phyloP scores from a whole-genome alignment of 2,888 invertebrate species.

The Andrena marginata region DNA sequence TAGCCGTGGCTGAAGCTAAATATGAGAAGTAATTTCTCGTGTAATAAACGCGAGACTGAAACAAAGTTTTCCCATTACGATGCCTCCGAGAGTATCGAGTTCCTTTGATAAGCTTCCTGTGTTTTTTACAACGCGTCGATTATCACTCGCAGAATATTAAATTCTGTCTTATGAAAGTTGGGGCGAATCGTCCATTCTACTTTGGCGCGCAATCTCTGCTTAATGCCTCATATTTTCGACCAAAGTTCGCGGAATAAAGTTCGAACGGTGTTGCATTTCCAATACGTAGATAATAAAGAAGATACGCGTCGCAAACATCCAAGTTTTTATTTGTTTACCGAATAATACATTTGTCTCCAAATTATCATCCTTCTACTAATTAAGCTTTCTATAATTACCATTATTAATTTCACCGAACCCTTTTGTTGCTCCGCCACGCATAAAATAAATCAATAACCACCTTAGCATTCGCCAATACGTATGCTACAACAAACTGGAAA shows the following conservation, averaged over 20 bases:
- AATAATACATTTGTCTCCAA: too few species aligned
- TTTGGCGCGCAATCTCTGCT: not conserved
- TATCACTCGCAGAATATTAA: conserved; percentile 8
- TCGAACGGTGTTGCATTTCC: not conserved
- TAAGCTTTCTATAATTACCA: too few species aligned
- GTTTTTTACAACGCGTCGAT: conserved; percentile 1
- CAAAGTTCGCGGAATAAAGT: not conserved
- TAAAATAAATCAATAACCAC: too few species aligned
- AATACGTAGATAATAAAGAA: too few species aligned
- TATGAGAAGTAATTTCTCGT: conserved; percentile 19
- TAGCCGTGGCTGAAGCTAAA: not conserved
- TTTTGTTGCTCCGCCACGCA: too few species aligned
- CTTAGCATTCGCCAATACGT: too few species aligned
- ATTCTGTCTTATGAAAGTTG: not conserved
- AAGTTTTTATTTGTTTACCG: too few species aligned
- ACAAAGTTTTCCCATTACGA: conserved; percentile 34
- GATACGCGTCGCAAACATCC: too few species aligned
- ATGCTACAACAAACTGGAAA: too few species aligned
- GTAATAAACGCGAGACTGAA: conserved; percentile 15
- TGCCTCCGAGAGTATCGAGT: not conserved
- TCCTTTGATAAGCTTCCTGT: conserved; percentile 17
- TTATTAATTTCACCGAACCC: too few species aligned
- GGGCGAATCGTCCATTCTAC: not conserved
- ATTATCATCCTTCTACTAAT: too few species aligned
- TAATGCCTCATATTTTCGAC: not conserved